Conservation (phyloP, 2,797 vertebrate genomes). For the Lepilemur ruficaudatus region DNA sequence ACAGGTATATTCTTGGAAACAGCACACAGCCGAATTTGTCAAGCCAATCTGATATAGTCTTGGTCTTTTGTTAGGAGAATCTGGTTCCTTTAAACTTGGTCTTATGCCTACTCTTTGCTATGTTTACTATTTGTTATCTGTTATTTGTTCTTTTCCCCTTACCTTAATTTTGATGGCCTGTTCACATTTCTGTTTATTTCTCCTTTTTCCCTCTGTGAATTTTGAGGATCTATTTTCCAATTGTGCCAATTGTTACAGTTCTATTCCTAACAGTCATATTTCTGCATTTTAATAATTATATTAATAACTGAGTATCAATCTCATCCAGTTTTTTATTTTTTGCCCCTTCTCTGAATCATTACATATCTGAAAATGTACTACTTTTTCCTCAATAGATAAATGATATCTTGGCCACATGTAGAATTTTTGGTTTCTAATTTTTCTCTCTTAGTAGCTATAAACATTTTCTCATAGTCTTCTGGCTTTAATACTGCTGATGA, state of each 20-base stretch:
- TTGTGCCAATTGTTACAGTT: not conserved
- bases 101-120: not conserved
- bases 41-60: not conserved
- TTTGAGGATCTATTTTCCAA: conserved; percentile 7
- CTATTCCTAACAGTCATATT: not conserved
- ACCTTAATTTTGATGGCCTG: not conserved
- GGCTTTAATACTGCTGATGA: not conserved
- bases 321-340: not conserved
- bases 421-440: not conserved
- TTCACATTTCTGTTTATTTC: not conserved
- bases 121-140: not conserved
- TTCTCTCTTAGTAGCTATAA: not conserved
- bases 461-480: not conserved
- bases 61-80: not conserved
- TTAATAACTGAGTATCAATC: not conserved
- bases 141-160: not conserved
- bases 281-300: not conserved
- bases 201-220: not conserved
- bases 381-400: not conserved
- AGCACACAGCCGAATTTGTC: not conserved
- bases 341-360: not conserved
- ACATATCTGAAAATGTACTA: not conserved
- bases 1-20: not conserved
- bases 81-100: not conserved
- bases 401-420: not conserved